Conservation (phyloP, 2,888 invertebrate genomes). For the Ophion ellenae region DNA sequence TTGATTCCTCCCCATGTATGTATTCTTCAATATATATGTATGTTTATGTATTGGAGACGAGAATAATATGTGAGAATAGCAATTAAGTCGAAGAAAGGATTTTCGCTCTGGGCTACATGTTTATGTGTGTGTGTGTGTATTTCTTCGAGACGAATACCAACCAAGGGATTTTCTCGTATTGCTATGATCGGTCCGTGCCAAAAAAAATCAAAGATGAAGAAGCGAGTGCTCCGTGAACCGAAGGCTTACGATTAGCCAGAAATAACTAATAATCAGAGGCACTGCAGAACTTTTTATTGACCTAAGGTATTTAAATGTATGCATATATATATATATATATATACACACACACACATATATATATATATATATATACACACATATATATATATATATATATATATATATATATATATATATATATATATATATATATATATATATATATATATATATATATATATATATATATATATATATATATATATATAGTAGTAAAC, state of each 20-base stretch:
- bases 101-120: conserved; percentile 43
- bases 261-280: conserved; percentile 47
- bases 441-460: neutral
- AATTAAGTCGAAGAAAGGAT: conserved; percentile 60
- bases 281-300: conserved; percentile 4
- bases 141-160: conserved; percentile 29
- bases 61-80: conserved; percentile 61
- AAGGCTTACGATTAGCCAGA: conserved; percentile 1
- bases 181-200: conserved; percentile 36
- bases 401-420: neutral
- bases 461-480: neutral
- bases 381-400: neutral
- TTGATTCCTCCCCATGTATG: conserved; percentile 2
- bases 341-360: neutral
- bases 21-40: neutral
- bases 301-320: neutral
- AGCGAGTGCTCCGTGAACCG: neutral
- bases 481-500: neutral
- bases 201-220: conserved; percentile 38
- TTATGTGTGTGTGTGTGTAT: neutral
- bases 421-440: neutral
- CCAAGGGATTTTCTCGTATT: conserved; percentile 57
- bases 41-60: conserved; percentile 29
- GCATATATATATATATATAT: neutral
- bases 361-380: neutral